Conservation (phyloP, 2,113 vertebrate genomes). For the Pampusana beccarii region DNA sequence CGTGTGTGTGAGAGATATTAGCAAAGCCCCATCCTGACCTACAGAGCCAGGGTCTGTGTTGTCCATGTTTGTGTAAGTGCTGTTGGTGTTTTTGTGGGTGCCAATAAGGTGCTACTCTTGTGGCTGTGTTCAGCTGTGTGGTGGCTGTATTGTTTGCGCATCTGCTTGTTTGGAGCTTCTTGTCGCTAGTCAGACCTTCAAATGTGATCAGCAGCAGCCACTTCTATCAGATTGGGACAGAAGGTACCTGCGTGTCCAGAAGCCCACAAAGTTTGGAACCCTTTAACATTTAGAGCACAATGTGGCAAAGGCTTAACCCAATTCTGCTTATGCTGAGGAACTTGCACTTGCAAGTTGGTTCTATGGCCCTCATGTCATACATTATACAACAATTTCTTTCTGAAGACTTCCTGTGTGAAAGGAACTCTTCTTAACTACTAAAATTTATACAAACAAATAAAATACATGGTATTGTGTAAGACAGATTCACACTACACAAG, state of each 20-base stretch:
- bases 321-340: not conserved
- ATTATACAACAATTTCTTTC: not conserved
- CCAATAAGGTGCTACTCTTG: not conserved
- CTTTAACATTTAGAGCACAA: not conserved
- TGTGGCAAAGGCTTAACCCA: not conserved
- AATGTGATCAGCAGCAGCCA: not conserved
- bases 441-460: not conserved
- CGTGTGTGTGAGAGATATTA: not conserved
- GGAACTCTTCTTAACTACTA: not conserved
- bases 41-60: not conserved
- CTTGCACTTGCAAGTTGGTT: not conserved
- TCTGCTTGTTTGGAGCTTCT: not conserved
- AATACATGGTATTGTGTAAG: not conserved
- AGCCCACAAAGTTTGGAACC: rapidly evolving
- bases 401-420: not conserved
- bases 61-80: rapidly evolving
- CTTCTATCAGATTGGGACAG: not conserved
- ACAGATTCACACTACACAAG: not conserved
- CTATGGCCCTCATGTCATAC: not conserved
- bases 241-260: not conserved
- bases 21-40: not conserved
- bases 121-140: not conserved
- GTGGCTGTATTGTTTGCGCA: no score
- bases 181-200: not conserved
- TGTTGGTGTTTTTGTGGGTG: not conserved